These are phyloP conservation scores for Mionectes macconnelli DNA, from an alignment of 2,113 vertebrate species.

Conservation along the genomic window DNA sequence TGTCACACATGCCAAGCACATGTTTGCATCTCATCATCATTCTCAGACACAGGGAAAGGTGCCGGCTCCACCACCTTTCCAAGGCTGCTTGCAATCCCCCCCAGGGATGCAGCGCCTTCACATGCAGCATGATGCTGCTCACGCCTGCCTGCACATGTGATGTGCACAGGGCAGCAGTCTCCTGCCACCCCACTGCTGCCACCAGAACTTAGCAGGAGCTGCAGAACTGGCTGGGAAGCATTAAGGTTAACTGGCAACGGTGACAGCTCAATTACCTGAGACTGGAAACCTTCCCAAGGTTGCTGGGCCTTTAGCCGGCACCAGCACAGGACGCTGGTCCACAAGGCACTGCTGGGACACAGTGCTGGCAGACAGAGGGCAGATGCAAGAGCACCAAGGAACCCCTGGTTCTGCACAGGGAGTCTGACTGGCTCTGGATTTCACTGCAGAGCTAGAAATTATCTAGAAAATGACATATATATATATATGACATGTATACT, in stretches of 20 bases:
- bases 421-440: neutral
- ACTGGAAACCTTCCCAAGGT: neutral
- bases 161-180: neutral
- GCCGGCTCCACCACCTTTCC: neutral
- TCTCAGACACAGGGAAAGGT: neutral
- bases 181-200: neutral
- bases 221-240: neutral
- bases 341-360: fast-evolving
- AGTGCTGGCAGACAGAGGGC: neutral
- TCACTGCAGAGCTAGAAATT: neutral
- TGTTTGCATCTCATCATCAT: neutral
- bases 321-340: neutral
- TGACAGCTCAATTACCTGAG: neutral
- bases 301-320: fast-evolving
- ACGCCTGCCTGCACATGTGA: neutral
- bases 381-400: neutral
- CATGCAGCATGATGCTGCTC: neutral
- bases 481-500: neutral
- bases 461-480: neutral
- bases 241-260: neutral
- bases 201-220: neutral
- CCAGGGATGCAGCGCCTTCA: neutral
- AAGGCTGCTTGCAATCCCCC: neutral
- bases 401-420: neutral
- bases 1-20: neutral